A percentile compares a stretch with the other conserved stretches of the same genome.
phyloP scores from a whole-genome alignment of 2,888 invertebrate genomes.

The Dryococelus australis region DNA sequence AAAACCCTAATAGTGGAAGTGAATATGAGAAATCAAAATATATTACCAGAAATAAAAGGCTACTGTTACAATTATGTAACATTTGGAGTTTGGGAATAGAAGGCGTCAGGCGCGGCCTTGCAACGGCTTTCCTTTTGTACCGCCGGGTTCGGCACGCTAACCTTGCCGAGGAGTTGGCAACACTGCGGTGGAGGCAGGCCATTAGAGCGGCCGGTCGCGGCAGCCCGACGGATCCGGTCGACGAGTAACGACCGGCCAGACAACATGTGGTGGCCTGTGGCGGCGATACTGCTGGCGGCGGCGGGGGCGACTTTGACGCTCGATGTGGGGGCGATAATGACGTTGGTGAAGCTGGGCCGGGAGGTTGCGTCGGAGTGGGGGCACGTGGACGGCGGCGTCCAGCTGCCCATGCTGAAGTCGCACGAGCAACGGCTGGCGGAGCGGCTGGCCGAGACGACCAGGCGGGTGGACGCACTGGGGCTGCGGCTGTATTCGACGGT shows the following conservation, averaged over 20 bases:
- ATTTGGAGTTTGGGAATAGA: too few relatives aligned
- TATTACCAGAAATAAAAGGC: too few relatives aligned
- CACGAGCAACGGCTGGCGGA: constrained; percentile 69
- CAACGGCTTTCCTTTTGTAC: too few relatives aligned
- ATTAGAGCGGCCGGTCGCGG: not conserved
- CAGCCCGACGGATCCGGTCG: too few relatives aligned
- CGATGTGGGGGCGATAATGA: constrained; percentile 11
- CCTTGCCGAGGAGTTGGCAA: not conserved
- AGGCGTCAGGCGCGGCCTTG: not conserved
- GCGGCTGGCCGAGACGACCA: constrained; percentile 56
- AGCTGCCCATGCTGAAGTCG: constrained; percentile 67
- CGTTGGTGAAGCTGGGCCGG: constrained; percentile 44
- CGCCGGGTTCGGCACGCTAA: too few relatives aligned
- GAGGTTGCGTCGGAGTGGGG: constrained; percentile 50
- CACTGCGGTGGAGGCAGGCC: constrained; percentile 18
- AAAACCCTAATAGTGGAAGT: too few relatives aligned
- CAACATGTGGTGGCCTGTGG: not conserved
- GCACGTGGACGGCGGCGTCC: constrained; percentile 63
- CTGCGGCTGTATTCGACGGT: constrained; percentile 48
- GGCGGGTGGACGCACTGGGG: constrained; percentile 52
- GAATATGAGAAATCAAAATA: too few relatives aligned
- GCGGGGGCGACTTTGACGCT: constrained; percentile 46
- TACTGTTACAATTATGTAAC: too few relatives aligned
- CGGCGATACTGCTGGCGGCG: constrained; percentile 18
- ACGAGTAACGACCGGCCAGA: too few relatives aligned